These are phyloP conservation scores for Branchinecta sandiegonensis DNA, from an alignment of 2,888 invertebrate species.

Conservation along the genomic window DNA sequence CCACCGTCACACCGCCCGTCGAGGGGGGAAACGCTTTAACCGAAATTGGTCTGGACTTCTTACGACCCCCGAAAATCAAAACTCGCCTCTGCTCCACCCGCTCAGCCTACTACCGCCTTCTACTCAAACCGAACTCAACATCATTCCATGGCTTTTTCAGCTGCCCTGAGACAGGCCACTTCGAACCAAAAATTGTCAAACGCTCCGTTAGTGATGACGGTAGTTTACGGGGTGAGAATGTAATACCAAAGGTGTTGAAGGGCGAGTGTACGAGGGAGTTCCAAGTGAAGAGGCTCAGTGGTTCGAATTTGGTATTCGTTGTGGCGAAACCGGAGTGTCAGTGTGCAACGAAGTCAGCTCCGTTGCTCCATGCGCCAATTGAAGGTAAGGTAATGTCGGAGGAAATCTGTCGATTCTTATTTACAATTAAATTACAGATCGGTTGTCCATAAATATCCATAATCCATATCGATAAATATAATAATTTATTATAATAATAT, in stretches of 20 bases:
- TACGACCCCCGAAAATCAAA: constrained; percentile 17
- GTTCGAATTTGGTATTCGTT: not conserved
- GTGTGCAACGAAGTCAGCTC: not conserved
- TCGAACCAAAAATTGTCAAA: not conserved
- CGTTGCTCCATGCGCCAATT: not conserved
- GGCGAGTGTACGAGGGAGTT: constrained; percentile 8
- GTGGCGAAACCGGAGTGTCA: not conserved
- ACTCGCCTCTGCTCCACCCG: constrained; percentile 18
- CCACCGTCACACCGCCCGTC: not conserved
- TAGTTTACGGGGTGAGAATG: not conserved
- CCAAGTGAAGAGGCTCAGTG: not conserved
- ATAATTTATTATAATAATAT: no score
- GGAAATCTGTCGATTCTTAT: no score
- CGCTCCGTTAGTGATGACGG: not conserved
- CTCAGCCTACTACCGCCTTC: constrained; percentile 16
- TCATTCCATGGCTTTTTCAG: not conserved
- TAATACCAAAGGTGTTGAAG: not conserved
- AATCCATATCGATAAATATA: no score
- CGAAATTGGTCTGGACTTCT: constrained; percentile 18
- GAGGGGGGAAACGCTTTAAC: constrained; percentile 15
- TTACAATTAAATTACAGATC: no score
- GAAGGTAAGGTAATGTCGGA: not conserved
- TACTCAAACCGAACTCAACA: not conserved
- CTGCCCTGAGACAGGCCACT: not conserved
- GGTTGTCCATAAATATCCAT: no score